phyloP scores from a whole-genome alignment of 2,113 vertebrate species.

The Myrmophylax atrothorax region DNA sequence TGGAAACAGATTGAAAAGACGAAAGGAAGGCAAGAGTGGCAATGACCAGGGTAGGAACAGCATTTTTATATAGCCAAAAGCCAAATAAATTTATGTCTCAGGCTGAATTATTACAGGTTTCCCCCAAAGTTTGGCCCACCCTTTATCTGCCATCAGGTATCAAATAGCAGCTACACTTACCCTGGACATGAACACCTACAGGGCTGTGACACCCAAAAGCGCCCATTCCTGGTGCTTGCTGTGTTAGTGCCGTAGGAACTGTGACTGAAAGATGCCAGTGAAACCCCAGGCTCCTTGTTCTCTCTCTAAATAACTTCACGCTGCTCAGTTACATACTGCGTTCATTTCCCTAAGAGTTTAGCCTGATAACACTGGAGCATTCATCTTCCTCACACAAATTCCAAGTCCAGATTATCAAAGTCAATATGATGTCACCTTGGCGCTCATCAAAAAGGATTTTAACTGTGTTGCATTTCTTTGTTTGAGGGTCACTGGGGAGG shows the following conservation, averaged over 20 bases:
- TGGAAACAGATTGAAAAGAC: neutral
- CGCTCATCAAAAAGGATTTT: slow-evolving; percentile 24
- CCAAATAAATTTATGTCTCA: neutral
- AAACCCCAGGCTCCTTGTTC: neutral
- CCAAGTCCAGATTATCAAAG: neutral
- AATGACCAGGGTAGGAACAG: neutral
- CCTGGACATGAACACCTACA: neutral
- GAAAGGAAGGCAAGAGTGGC: neutral
- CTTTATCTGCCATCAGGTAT: neutral
- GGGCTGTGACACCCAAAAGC: neutral
- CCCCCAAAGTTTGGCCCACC: neutral
- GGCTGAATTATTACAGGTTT: neutral
- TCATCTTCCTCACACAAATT: neutral
- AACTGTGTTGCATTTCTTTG: neutral
- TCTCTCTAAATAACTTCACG: neutral
- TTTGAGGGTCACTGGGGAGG: neutral
- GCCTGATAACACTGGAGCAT: neutral
- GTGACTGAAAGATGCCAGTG: neutral
- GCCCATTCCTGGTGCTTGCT: neutral
- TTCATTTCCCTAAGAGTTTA: neutral
- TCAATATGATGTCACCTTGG: neutral
- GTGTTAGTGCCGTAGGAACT: neutral
- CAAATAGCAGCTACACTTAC: neutral
- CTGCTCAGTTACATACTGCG: neutral
- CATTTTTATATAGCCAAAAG: neutral